phyloP scores from a whole-genome alignment of 2,113 vertebrate species.

The human (Homo sapiens) region GRCh38 chr7:136177001-136177500 shows the following conservation, averaged over 20 bases:
- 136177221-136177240: not conserved
- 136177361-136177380: not conserved
- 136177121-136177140: not conserved
- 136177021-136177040: too few relatives aligned
- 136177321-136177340: not conserved
- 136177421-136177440: not conserved
- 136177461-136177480: not conserved
- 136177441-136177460: not conserved
- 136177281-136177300: not conserved
- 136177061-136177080: too few relatives aligned
- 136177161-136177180: not conserved
- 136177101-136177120: not conserved
- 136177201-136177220: not conserved
- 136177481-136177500: not conserved
- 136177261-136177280: not conserved
- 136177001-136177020: too few relatives aligned
- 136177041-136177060: too few relatives aligned
- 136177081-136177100: too few relatives aligned
- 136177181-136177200: not conserved
- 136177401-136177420: not conserved
- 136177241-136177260: not conserved
- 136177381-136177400: not conserved
- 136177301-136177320: not conserved
- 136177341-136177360: not conserved
- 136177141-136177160: not conserved